Percentiles rank a stretch among this genome's conserved stretches.
Evolutionary conservation across 2,797 vertebrate species (phyloP).

Genomic region (Gymnoscopelus microlampas): DNA sequence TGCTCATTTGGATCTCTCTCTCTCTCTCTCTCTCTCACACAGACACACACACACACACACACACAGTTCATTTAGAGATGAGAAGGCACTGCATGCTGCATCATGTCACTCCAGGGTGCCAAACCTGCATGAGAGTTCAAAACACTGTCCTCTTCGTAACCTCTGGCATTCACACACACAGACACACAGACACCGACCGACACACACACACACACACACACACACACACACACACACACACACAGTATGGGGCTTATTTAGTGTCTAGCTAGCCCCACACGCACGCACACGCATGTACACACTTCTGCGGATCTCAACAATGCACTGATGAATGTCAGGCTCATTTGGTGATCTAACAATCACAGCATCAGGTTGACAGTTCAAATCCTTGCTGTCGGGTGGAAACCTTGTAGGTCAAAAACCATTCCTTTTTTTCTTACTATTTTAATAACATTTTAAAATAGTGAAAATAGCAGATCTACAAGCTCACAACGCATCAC

Average conservation of each 20-base stretch:
- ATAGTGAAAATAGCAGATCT: no score
- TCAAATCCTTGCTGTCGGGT: neutral
- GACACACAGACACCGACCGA: neutral
- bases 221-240: no score
- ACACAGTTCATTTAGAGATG: no score
- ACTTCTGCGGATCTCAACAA: constrained; percentile 36
- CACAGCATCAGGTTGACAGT: constrained; percentile 28
- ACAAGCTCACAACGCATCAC: no score
- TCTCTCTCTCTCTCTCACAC: no score
- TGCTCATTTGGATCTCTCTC: constrained; percentile 57
- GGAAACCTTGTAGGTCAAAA: neutral
- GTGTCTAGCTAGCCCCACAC: no score
- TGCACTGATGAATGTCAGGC: constrained; percentile 61
- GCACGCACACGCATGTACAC: no score
- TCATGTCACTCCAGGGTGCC: constrained; percentile 68
- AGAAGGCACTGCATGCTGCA: no score
- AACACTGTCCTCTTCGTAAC: constrained; percentile 64
- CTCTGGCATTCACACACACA: constrained; percentile 62
- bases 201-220: neutral
- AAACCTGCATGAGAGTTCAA: constrained; percentile 51
- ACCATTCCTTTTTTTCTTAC: no score
- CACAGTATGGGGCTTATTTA: no score
- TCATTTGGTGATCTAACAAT: constrained; percentile 52
- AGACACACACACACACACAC: no score
- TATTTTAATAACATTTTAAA: no score